Conservation (phyloP, 2,888 invertebrate genomes). For the Pyrgus malvae region DNA sequence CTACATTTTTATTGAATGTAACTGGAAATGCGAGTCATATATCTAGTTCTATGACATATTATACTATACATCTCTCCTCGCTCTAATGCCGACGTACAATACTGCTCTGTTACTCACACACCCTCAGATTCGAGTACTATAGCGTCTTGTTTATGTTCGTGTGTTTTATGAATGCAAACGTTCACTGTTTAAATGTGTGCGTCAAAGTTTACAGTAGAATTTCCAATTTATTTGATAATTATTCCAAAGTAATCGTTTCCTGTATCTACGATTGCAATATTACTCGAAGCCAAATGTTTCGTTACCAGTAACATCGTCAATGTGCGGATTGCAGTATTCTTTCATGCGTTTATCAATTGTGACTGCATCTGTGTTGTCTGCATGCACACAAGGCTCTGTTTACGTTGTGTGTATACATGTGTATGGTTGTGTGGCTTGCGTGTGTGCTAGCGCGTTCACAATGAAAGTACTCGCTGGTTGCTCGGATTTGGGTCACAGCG, state of each 20-base stretch:
- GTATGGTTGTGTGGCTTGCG: slow-evolving; percentile 35
- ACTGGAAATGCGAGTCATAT: slow-evolving; percentile 66
- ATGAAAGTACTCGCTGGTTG: slow-evolving; percentile 79
- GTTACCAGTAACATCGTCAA: background rate
- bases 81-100: slow-evolving; percentile 74
- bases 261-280: background rate
- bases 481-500: slow-evolving; percentile 78
- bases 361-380: slow-evolving; percentile 3
- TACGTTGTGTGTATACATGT: slow-evolving; percentile 26
- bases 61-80: slow-evolving; percentile 70
- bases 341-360: slow-evolving; percentile 10
- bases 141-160: slow-evolving; percentile 25
- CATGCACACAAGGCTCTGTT: slow-evolving; percentile 25
- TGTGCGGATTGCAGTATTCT: background rate
- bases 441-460: slow-evolving; percentile 71
- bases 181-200: slow-evolving; percentile 35
- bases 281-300: background rate
- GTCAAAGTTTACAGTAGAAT: slow-evolving; percentile 6
- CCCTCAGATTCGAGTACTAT: slow-evolving; percentile 31
- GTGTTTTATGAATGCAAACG: slow-evolving; percentile 37
- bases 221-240: background rate
- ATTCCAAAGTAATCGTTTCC: background rate
- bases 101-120: slow-evolving; percentile 56
- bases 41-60: slow-evolving; percentile 73
- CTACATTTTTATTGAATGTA: too few relatives aligned